phyloP scores from a whole-genome alignment of 2,113 vertebrate genomes.

The Tupaia tana region DNA sequence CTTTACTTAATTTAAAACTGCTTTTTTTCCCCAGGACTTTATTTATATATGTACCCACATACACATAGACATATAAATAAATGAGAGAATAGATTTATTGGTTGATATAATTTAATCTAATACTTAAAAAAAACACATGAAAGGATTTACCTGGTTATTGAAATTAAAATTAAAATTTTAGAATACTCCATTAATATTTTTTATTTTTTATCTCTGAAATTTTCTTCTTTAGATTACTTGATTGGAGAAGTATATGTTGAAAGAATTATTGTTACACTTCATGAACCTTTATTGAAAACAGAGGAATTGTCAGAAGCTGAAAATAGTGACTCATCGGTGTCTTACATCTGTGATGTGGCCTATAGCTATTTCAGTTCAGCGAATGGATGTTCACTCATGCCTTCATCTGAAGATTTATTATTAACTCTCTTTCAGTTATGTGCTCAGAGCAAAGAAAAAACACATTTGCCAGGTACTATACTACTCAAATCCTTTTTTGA shows the following conservation, averaged over 20 bases:
- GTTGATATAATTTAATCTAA: background rate
- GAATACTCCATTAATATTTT: conserved; percentile 53
- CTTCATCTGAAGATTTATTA: conserved; percentile 94
- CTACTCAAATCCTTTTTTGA: conserved; percentile 65
- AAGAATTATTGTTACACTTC: conserved; percentile 94
- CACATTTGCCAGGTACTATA: conserved; percentile 89
- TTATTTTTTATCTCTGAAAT: conserved; percentile 51
- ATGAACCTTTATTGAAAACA: conserved; percentile 92
- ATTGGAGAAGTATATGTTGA: conserved; percentile 93
- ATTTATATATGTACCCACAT: too few species aligned
- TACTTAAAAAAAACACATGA: background rate
- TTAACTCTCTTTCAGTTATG: conserved; percentile 95
- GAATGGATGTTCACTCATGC: conserved; percentile 90
- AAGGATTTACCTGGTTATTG: background rate
- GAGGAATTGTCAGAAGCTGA: conserved; percentile 93
- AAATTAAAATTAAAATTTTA: background rate
- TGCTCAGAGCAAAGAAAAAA: conserved; percentile 91
- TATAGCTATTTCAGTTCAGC: conserved; percentile 96
- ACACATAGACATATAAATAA: too few species aligned
- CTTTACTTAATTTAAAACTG: conserved; percentile 34
- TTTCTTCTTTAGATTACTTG: conserved; percentile 88
- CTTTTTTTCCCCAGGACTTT: background rate
- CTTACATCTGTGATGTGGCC: conserved; percentile 95
- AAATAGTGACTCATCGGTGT: conserved; percentile 91
- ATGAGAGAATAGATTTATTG: background rate